These are phyloP conservation scores for Ardeotis arabs DNA, from an alignment of 2,113 vertebrate species.

Conservation along the genomic window DNA sequence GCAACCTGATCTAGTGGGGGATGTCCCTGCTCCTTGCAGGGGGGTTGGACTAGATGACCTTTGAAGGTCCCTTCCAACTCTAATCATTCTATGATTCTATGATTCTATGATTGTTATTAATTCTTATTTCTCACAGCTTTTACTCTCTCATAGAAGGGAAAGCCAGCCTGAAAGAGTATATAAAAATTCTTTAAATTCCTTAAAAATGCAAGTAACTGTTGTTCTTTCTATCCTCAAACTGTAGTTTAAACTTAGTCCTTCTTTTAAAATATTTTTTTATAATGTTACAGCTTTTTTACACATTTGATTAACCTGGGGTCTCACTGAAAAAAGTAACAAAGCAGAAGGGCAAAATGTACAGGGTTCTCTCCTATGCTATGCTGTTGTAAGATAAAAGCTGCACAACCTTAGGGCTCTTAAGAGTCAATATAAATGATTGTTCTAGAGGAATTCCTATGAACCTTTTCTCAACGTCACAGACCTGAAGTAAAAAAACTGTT, in stretches of 20 bases:
- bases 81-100: too few relatives aligned
- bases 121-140: not conserved
- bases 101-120: not conserved
- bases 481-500: not conserved
- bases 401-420: not conserved
- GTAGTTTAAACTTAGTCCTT: not conserved
- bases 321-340: not conserved
- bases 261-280: not conserved
- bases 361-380: accelerated
- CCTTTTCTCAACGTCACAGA: not conserved
- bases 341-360: not conserved
- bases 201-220: not conserved
- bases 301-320: not conserved
- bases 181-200: not conserved
- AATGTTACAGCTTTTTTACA: not conserved
- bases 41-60: too few relatives aligned
- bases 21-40: too few relatives aligned
- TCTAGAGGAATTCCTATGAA: not conserved
- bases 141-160: not conserved
- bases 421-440: not conserved
- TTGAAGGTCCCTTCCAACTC: too few relatives aligned
- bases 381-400: not conserved
- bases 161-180: not conserved
- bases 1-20: too few relatives aligned
- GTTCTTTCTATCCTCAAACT: not conserved